These are phyloP conservation scores for Chaetura pelagica DNA, from an alignment of 2,113 vertebrate genomes.

Conservation along the genomic window DNA sequence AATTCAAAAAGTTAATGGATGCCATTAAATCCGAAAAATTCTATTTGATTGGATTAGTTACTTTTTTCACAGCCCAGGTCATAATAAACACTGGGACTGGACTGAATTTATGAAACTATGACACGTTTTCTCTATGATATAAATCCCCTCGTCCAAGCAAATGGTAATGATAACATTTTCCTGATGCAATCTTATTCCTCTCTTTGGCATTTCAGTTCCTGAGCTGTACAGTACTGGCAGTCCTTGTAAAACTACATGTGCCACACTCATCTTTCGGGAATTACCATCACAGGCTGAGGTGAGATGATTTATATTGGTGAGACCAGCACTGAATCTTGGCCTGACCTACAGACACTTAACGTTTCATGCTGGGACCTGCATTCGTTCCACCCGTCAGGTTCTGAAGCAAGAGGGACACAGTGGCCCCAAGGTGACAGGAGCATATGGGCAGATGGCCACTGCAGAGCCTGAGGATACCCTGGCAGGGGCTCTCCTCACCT, in stretches of 20 bases:
- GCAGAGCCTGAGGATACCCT: accelerated
- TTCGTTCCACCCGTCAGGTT: neutral
- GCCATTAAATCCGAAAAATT: neutral
- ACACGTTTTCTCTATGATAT: neutral
- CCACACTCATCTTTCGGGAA: neutral
- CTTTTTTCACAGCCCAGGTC: neutral
- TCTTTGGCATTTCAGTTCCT: neutral
- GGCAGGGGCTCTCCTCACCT: neutral
- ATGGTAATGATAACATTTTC: neutral
- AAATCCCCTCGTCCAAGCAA: neutral
- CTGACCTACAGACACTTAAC: neutral
- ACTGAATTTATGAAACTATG: neutral
- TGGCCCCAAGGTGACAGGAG: neutral
- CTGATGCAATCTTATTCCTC: neutral
- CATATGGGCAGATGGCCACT: neutral
- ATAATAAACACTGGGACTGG: neutral
- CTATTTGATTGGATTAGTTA: neutral
- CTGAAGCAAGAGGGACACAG: neutral
- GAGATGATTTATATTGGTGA: neutral
- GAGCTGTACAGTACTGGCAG: neutral
- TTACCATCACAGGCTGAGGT: accelerated
- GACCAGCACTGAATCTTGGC: neutral
- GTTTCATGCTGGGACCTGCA: neutral
- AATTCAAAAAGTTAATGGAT: neutral
- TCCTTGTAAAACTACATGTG: neutral